phyloP scores from a whole-genome alignment of 2,888 invertebrate species.

The Onthophagus sagittarius region DNA sequence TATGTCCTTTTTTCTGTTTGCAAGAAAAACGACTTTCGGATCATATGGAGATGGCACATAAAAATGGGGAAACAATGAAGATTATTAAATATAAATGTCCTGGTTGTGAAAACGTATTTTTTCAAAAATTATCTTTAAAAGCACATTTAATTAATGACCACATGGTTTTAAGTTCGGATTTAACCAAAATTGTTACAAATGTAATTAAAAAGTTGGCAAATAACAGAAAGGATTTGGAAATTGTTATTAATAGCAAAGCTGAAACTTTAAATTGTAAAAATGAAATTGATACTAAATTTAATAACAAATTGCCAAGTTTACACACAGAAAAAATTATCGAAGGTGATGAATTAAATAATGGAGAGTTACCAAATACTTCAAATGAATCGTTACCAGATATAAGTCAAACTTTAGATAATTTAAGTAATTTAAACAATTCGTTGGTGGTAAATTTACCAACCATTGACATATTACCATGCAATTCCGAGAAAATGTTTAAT shows the following conservation, averaged over 20 bases:
- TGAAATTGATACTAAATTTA: conserved; percentile 29
- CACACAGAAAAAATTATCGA: conserved; percentile 23
- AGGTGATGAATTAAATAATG: conserved; percentile 21
- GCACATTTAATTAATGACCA: conserved; percentile 67
- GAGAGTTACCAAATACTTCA: background rate
- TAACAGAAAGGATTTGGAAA: conserved; percentile 17
- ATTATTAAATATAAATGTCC: conserved; percentile 60
- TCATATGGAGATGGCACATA: conserved; percentile 46
- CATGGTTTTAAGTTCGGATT: conserved; percentile 60
- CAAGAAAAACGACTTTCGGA: conserved; percentile 43
- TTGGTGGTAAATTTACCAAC: conserved; percentile 24
- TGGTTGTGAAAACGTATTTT: conserved; percentile 64
- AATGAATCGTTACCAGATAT: conserved; percentile 8
- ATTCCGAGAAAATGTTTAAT: conserved; percentile 26
- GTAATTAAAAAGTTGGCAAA: conserved; percentile 25
- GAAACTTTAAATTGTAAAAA: conserved; percentile 31
- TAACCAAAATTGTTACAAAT: conserved; percentile 56
- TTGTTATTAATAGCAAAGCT: conserved; percentile 14
- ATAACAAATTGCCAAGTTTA: conserved; percentile 20
- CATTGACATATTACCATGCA: conserved; percentile 23
- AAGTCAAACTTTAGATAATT: background rate
- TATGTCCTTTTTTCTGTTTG: conserved; percentile 46
- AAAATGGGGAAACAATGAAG: conserved; percentile 54
- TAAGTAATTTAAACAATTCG: conserved; percentile 1
- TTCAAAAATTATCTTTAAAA: conserved; percentile 58